phyloP scores from a whole-genome alignment of 2,888 invertebrate species.

The Papilio elwesi region DNA sequence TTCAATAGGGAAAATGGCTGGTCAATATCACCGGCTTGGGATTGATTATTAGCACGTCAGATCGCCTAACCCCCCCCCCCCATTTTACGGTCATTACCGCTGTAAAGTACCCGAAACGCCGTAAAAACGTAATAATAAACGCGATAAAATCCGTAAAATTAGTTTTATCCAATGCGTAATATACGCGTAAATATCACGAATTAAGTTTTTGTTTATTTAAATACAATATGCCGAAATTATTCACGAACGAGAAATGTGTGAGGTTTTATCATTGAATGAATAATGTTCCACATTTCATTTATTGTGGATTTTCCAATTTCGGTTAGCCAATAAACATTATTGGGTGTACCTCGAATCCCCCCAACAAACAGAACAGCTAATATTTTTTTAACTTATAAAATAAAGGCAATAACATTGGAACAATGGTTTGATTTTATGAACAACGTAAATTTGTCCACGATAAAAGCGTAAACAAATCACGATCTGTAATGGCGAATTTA shows the following conservation, averaged over 20 bases:
- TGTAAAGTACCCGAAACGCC: too few species aligned
- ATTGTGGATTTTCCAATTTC: not conserved
- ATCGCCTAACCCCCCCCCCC: too few species aligned
- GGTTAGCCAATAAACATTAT: not conserved
- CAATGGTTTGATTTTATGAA: slow-evolving; percentile 35
- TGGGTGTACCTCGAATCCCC: not conserved
- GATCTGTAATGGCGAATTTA: slow-evolving; percentile 48
- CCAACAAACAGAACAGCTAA: slow-evolving; percentile 9
- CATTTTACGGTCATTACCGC: too few species aligned
- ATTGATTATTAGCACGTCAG: too few species aligned
- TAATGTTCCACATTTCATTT: not conserved
- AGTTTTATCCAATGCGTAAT: too few species aligned
- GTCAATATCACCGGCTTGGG: too few species aligned
- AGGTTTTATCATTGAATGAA: not conserved
- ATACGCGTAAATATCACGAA: too few species aligned
- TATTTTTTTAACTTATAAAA: slow-evolving; percentile 22
- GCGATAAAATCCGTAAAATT: too few species aligned
- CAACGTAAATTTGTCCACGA: slow-evolving; percentile 43
- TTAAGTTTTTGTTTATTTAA: too few species aligned
- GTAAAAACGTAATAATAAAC: too few species aligned
- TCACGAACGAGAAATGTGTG: not conserved
- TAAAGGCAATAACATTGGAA: slow-evolving; percentile 29
- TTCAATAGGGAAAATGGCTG: too few species aligned
- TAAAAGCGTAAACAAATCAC: slow-evolving; percentile 47
- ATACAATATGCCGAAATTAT: too few species aligned